phyloP scores from a whole-genome alignment of 2,888 invertebrate species.

The Maniola hyperantus region DNA sequence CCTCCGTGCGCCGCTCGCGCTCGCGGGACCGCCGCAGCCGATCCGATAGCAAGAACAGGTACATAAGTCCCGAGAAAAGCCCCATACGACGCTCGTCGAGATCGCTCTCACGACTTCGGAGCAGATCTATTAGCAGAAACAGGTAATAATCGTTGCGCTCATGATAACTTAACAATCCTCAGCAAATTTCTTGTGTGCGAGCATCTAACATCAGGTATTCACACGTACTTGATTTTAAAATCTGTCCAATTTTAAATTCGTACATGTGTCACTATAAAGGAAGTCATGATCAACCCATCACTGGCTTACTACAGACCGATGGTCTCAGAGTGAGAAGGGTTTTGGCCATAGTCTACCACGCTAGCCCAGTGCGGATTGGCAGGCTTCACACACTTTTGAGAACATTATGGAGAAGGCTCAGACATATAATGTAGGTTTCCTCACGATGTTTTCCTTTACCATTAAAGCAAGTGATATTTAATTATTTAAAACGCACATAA shows the following conservation, averaged over 20 bases:
- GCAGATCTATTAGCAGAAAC: conserved; percentile 72
- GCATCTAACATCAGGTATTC: conserved; percentile 9
- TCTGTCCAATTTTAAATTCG: background rate
- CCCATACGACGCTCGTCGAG: conserved; percentile 64
- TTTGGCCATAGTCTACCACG: no score
- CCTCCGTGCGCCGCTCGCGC: conserved; percentile 68
- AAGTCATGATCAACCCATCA: no score
- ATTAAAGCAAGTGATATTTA: no score
- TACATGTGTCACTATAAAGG: no score
- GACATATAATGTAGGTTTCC: no score
- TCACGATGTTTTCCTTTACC: no score
- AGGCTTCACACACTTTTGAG: no score
- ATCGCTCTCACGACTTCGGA: conserved; percentile 68
- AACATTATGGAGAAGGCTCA: no score
- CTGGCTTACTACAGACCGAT: no score
- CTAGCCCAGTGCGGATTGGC: no score
- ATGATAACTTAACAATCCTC: background rate
- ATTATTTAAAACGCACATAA: no score
- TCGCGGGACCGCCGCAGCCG: conserved; percentile 75
- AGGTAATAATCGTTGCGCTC: conserved; percentile 51
- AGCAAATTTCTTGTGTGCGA: background rate
- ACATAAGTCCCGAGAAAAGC: conserved; percentile 44
- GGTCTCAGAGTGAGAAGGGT: no score
- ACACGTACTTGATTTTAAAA: background rate
- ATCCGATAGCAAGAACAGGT: conserved; percentile 77